Percentiles rank a stretch among this genome's conserved stretches.
Evolutionary conservation across 2,888 invertebrate genomes (phyloP).

Genomic region (Cataglyphis albicans): DNA sequence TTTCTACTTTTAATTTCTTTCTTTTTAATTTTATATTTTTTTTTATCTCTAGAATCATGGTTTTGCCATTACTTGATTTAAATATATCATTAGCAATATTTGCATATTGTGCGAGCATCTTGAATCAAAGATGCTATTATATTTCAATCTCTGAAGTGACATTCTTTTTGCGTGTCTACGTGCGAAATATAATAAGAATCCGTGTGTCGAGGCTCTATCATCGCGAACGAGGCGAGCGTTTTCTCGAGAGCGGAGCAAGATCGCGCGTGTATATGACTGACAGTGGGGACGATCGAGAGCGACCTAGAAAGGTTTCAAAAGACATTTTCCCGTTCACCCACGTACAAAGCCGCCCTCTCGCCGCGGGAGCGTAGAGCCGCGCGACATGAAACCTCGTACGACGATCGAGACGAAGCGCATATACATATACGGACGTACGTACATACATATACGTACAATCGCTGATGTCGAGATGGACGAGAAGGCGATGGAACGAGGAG

Average conservation of each 20-base stretch:
- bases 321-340: conserved; percentile 85
- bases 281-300: conserved; percentile 80
- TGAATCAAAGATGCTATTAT: neutral
- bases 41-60: neutral
- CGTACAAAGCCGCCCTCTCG: conserved; percentile 78
- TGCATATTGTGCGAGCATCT: neutral
- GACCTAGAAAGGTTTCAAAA: conserved; percentile 85
- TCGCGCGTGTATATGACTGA: conserved; percentile 73
- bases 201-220: neutral
- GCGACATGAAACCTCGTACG: conserved; percentile 79
- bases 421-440: conserved; percentile 44
- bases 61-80: conserved; percentile 17
- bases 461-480: conserved; percentile 63
- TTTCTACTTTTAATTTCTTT: neutral
- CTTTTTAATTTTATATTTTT: neutral
- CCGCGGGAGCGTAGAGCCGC: conserved; percentile 73
- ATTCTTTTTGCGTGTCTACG: neutral
- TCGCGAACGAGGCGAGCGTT: conserved; percentile 59
- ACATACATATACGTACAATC: conserved; percentile 42
- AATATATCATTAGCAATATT: conserved; percentile 16
- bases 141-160: neutral
- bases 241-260: conserved; percentile 65
- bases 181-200: conserved; percentile 9
- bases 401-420: conserved; percentile 79
- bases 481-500: conserved; percentile 48